Percentiles rank a stretch among this genome's conserved stretches.
Evolutionary conservation across 2,888 invertebrate species (phyloP).

Genomic region (Pyrrhia umbra): DNA sequence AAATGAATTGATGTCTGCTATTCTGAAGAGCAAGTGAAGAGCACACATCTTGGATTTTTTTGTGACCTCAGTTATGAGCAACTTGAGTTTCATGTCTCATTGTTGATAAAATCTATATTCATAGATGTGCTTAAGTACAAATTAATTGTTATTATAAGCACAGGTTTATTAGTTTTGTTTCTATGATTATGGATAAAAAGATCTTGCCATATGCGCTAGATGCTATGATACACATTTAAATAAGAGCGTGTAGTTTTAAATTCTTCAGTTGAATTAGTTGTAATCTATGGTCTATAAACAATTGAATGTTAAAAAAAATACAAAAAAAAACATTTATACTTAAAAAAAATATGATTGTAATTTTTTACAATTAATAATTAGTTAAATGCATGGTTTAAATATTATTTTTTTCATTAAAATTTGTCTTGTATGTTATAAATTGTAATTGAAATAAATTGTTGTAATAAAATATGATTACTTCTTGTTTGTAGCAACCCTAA

Average conservation of each 20-base stretch:
- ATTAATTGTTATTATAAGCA: slow-evolving; percentile 36
- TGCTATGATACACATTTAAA: slow-evolving; percentile 50
- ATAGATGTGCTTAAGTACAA: slow-evolving; percentile 64
- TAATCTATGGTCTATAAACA: slow-evolving; percentile 62
- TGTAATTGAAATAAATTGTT: slow-evolving; percentile 62
- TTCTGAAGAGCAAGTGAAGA: slow-evolving; percentile 88
- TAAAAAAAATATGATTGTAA: slow-evolving; percentile 51
- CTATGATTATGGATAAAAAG: slow-evolving; percentile 58
- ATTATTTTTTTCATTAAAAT: slow-evolving; percentile 50
- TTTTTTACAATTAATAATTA: slow-evolving; percentile 44
- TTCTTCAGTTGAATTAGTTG: slow-evolving; percentile 66
- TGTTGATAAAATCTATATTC: slow-evolving; percentile 64
- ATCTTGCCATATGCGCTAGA: slow-evolving; percentile 58
- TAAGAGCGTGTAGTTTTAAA: slow-evolving; percentile 57
- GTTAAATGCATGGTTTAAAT: slow-evolving; percentile 61
- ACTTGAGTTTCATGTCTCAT: slow-evolving; percentile 70
- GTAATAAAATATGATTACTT: slow-evolving; percentile 19
- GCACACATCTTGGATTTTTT: slow-evolving; percentile 33
- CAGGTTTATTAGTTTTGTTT: slow-evolving; percentile 48
- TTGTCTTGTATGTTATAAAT: slow-evolving; percentile 60
- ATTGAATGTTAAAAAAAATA: slow-evolving; percentile 49
- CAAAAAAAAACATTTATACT: slow-evolving; percentile 43
- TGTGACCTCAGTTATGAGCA: slow-evolving; percentile 57
- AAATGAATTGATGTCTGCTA: slow-evolving; percentile 91
- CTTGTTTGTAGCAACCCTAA: neutral